Percentiles rank a stretch among this genome's conserved stretches.
Evolutionary conservation across 2,888 invertebrate species (phyloP).

Genomic region (Ctena decussata): DNA sequence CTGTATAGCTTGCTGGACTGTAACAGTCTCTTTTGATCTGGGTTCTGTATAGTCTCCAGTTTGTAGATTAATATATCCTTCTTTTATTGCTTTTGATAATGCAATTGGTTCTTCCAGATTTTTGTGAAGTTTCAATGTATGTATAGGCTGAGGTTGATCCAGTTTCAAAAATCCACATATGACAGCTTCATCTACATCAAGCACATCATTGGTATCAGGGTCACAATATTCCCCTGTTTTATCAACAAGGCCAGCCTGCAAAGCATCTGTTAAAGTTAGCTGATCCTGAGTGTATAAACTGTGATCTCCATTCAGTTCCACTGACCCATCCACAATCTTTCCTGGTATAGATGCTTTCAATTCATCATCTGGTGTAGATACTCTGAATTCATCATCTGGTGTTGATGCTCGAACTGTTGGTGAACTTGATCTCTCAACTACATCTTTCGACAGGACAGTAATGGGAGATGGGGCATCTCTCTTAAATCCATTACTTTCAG

Average conservation of each 20-base stretch:
- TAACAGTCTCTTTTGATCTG: constrained; percentile 90
- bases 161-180: constrained; percentile 90
- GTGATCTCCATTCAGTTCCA: constrained; percentile 58
- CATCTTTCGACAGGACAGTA: neutral
- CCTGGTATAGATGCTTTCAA: too few relatives aligned
- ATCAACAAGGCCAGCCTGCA: constrained; percentile 81
- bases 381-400: constrained; percentile 47
- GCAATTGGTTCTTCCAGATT: constrained; percentile 84
- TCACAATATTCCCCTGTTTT: constrained; percentile 92
- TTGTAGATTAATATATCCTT: constrained; percentile 93
- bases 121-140: constrained; percentile 37
- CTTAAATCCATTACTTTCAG: neutral
- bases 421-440: neutral
- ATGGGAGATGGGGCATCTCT: constrained; percentile 20
- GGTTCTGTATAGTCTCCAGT: constrained; percentile 89
- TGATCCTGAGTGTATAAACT: constrained; percentile 17
- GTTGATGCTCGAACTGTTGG: constrained; percentile 30
- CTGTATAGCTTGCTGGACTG: constrained; percentile 69
- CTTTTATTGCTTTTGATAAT: constrained; percentile 96
- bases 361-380: too few relatives aligned
- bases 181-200: constrained; percentile 95
- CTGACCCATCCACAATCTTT: constrained; percentile 57
- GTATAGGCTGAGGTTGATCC: constrained; percentile 54
- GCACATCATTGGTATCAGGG: constrained; percentile 92
- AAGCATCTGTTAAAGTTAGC: constrained; percentile 69